Base-by-base conservation (phyloP, 2,888 invertebrate species). In the Nomada lathburiana region DNA sequence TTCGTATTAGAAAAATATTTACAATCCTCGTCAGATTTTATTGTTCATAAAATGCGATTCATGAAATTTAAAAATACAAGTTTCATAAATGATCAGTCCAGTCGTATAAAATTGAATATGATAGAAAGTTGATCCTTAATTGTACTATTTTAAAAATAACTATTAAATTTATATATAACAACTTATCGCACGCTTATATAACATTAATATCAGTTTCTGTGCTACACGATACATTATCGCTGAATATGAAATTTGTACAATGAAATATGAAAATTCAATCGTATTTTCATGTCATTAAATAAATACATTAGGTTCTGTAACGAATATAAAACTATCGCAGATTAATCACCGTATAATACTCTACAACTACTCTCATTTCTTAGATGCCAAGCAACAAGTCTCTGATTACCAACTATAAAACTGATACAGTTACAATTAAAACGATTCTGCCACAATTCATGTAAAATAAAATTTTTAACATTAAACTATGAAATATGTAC, bases 181-280 rank as follows among this genome's bases (percentile, higher is more conserved):
- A 91, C 90, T 90, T 91, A 92, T 91, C 90, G 90, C 88, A 83
- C 85, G 76, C 81, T 82, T 86, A 87, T 82, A 76, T n/a, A 82
- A 73, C 71, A 80, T 60, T 60, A 75, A 81, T 81, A 86, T 83
- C 55, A 70, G 50, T 77, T 73, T 76, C 20, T 26, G 52, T 76
- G 53, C 55, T 81, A 71, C 71, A 60, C 20, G 26, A 29, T 74
- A 55, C 26, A 71, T 64, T 85, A 80, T 79, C 57, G 62, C 76
- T 79, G 65, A 71, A 74, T 68, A 80, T 87, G 83, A 83, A 77
- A 86, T 88, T 88, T 88, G 87, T 88, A 88, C 88, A 88, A 84
- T 88, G 85, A 84, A 73, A 63, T 74, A 60, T 85, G 75, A 83
- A 57, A 72, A 67, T 68, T 71, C 42, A 69, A 69, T 78, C 64